Evolutionary conservation across 2,888 invertebrate genomes (phyloP), one percentile per base, ranked within the genome.

Genomic region (Cartodere bifasciata): DNA sequence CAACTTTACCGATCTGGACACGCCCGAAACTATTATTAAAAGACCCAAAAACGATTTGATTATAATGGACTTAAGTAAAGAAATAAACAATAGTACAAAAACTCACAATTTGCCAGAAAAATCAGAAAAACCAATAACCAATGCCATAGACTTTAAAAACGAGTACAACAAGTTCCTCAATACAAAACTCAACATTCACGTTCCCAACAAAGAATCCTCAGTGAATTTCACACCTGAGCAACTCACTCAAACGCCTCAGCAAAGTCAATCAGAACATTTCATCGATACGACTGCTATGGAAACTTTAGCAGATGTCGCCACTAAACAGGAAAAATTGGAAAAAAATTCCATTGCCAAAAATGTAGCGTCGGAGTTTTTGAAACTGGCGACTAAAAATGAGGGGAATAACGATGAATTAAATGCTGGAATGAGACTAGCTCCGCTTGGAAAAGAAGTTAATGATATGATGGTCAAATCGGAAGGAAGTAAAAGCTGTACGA

Each of bases 321-420:
- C 60, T 1, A 60, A 60, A 34, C 59, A 60, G 37, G 58, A 55
- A 26, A 60, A 60, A 40, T 42, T 60, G 28, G 61, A 60, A 35
- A 60, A 60, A 39, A 60, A 61, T 40, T 55, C 54, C n/a, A 43
- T 60, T 34, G 75, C 75, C 4, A 75, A 75, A 55, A 72, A 68
- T 50, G 74, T 75, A 1, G 75, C 75, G 4, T 70, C 72, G 0
- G 73, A 71, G 49, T 75, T 70, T 55, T 58, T 76, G 38, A 76
- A 75, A 56, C 64, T 74, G 44, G 71, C 73, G 4, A 58, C 59
- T 10, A 56, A 60, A 37, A 54, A 56, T 32, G 60, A 60, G 27
- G 38, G 44, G 27, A 38, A 39, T 15, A 43, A 40, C n/a, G 46
- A 43, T 15, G 41, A 38, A 16, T 36, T 39, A 23, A 38, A 38